These are phyloP conservation scores for Pogonomyrmex californicus DNA, from an alignment of 1,140 invertebrate species.

Conservation along the genomic window DNA sequence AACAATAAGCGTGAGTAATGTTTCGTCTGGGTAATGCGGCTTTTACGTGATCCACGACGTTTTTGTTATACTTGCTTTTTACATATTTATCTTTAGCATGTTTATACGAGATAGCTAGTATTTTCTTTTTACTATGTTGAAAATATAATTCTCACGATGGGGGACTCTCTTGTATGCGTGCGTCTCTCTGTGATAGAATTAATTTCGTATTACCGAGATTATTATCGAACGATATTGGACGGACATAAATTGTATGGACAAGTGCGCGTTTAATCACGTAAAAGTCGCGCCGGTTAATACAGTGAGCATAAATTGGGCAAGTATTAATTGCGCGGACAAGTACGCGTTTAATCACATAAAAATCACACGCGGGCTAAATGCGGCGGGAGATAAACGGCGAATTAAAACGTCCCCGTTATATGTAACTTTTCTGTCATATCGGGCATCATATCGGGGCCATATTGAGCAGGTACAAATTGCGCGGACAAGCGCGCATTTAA, in stretches of 20 bases:
- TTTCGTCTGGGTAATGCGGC: neutral
- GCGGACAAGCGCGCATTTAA: constrained; percentile 26
- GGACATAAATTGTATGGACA: constrained; percentile 3
- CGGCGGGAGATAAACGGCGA: constrained; percentile 7
- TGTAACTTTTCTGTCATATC: constrained; percentile 39
- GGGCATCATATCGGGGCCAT: neutral
- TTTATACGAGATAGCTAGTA: neutral
- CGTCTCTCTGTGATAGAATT: neutral
- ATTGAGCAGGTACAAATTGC: constrained; percentile 34
- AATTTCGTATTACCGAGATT: constrained; percentile 40
- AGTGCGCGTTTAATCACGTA: constrained; percentile 42
- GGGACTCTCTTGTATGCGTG: neutral
- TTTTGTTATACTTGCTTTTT: neutral
- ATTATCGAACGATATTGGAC: constrained; percentile 10
- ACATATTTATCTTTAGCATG: neutral
- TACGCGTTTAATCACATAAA: constrained; percentile 46
- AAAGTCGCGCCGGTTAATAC: constrained; percentile 27
- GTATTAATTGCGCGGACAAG: constrained; percentile 45
- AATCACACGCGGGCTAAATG: constrained; percentile 23
- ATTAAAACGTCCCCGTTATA: constrained; percentile 40
- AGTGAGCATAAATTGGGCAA: constrained; percentile 39
- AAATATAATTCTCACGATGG: neutral
- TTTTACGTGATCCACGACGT: neutral
- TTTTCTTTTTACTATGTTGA: neutral
- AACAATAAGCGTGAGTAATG: constrained; percentile 25